A percentile compares a stretch with the other conserved stretches of the same genome.
These are phyloP conservation scores for Caloenas nicobarica DNA, from an alignment of 2,113 vertebrate species.

Conservation along the genomic window DNA sequence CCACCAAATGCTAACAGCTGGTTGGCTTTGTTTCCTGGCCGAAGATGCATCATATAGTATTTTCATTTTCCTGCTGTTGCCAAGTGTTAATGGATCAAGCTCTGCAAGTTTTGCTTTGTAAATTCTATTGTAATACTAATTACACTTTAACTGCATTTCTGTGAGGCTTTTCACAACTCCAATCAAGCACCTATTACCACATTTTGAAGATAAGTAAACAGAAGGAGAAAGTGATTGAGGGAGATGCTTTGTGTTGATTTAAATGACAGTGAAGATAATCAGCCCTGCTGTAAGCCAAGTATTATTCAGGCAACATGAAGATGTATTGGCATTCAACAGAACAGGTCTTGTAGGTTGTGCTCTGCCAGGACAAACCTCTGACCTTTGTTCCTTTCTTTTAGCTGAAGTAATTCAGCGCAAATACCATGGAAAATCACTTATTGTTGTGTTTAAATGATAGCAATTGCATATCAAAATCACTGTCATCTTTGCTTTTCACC, in stretches of 20 bases:
- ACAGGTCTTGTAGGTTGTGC: neutral
- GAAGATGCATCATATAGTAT: slow-evolving; percentile 31
- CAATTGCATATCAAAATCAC: neutral
- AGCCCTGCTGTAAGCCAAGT: neutral
- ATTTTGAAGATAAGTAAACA: neutral
- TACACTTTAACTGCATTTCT: neutral
- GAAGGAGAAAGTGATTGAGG: neutral
- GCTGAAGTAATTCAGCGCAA: neutral
- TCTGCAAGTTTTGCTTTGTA: slow-evolving; percentile 12
- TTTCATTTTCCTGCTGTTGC: neutral
- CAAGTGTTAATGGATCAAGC: neutral
- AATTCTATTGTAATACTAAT: slow-evolving; percentile 25
- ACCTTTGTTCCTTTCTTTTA: neutral
- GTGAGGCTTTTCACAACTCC: neutral
- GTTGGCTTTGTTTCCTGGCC: slow-evolving; percentile 17
- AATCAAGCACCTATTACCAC: neutral
- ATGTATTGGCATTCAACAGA: neutral
- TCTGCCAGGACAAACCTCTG: neutral
- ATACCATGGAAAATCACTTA: neutral
- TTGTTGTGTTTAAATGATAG: neutral
- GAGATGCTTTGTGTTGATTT: neutral
- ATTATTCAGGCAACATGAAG: neutral
- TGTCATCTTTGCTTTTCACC: neutral
- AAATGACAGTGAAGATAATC: neutral
- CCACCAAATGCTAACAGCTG: slow-evolving; percentile 53